A percentile compares a stretch with the other conserved stretches of the same genome.
Conservation (phyloP, 2,888 invertebrate species). For the Monopis laevigella region DNA sequence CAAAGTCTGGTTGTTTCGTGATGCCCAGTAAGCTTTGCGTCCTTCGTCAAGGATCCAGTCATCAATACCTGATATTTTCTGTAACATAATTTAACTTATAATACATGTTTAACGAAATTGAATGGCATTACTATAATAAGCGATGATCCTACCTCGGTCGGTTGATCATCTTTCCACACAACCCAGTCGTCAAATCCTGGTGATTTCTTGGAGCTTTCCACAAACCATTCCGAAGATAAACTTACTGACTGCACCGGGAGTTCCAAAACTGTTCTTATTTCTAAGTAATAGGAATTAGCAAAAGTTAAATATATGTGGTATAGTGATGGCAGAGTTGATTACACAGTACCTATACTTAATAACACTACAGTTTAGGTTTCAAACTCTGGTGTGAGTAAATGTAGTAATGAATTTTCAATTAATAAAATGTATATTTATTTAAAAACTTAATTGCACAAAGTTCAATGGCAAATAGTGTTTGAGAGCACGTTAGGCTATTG, state of each 20-base stretch:
- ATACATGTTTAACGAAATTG: not conserved
- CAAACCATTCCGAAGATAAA: slow-evolving; percentile 79
- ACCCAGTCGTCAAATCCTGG: slow-evolving; percentile 75
- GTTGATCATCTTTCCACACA: slow-evolving; percentile 71
- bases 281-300: too few relatives aligned
- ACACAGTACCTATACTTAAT: too few relatives aligned
- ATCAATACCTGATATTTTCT: slow-evolving; percentile 26
- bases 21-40: slow-evolving; percentile 35
- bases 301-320: too few relatives aligned
- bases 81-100: slow-evolving; percentile 3
- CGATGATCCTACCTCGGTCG: not conserved
- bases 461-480: too few relatives aligned
- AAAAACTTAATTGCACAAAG: too few relatives aligned
- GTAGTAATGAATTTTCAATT: too few relatives aligned
- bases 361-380: too few relatives aligned
- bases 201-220: slow-evolving; percentile 63
- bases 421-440: too few relatives aligned
- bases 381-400: too few relatives aligned
- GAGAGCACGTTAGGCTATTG: too few relatives aligned
- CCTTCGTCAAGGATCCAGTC: slow-evolving; percentile 38
- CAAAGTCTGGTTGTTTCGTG: slow-evolving; percentile 31
- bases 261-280: slow-evolving; percentile 47
- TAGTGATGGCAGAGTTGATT: too few relatives aligned
- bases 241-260: slow-evolving; percentile 66
- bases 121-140: too few relatives aligned